Conservation (phyloP, 1,140 invertebrate genomes). For the Eriocheir sinensis region DNA sequence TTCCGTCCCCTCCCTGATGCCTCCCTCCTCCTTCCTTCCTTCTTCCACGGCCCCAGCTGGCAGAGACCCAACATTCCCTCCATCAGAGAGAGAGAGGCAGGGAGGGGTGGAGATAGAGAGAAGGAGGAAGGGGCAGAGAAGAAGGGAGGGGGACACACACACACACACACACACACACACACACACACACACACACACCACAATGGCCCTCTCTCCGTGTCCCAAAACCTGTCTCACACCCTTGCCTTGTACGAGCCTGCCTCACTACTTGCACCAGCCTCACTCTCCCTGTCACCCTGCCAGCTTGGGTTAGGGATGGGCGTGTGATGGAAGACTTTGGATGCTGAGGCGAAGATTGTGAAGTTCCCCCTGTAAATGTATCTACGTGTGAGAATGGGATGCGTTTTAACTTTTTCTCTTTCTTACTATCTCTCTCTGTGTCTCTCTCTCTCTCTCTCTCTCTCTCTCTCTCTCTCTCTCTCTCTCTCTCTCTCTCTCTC, state of each 20-base stretch:
- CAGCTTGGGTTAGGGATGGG: too few relatives aligned
- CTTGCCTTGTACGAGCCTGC: background rate
- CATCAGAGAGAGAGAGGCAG: background rate
- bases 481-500: background rate
- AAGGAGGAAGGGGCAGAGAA: background rate
- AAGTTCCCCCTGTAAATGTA: too few relatives aligned
- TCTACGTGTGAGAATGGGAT: too few relatives aligned
- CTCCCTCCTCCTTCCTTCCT: background rate
- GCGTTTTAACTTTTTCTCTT: too few relatives aligned
- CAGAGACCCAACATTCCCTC: background rate
- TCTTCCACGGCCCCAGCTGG: background rate
- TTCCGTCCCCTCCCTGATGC: background rate
- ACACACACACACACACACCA: background rate
- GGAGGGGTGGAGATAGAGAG: background rate
- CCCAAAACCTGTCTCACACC: background rate
- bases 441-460: too few relatives aligned
- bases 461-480: slow-evolving; percentile 34
- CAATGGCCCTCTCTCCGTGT: background rate
- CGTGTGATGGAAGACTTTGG: too few relatives aligned
- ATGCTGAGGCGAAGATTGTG: too few relatives aligned
- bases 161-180: too few relatives aligned
- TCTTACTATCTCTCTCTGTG: too few relatives aligned
- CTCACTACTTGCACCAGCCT: background rate
- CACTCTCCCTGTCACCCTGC: background rate
- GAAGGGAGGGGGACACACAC: background rate